A percentile compares a stretch with the other conserved stretches of the same genome.
Conservation (phyloP, 2,113 vertebrate genomes). For the Python bivittatus region DNA sequence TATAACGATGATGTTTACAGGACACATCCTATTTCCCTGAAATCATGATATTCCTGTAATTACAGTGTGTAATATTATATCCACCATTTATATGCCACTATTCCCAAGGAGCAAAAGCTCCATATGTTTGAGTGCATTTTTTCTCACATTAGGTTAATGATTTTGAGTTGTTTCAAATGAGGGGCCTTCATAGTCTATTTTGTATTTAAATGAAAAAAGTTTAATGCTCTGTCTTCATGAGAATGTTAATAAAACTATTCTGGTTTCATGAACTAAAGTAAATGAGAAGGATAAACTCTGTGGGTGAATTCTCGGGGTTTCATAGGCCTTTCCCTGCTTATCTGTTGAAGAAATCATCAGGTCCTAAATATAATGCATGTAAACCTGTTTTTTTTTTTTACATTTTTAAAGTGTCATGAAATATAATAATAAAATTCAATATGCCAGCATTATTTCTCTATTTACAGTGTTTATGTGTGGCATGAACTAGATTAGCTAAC, state of each 20-base stretch:
- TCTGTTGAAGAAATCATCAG: background rate
- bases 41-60: conserved; percentile 25
- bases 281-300: background rate
- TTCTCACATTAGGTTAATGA: background rate
- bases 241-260: background rate
- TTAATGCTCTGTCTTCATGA: conserved; percentile 23
- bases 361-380: background rate
- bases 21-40: conserved; percentile 30
- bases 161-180: conserved; percentile 31
- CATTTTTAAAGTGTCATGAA: background rate
- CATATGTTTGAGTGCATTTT: background rate
- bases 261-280: conserved; percentile 3
- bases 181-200: background rate
- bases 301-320: background rate
- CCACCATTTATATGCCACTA: conserved; percentile 6
- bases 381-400: background rate
- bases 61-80: conserved; percentile 16
- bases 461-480: background rate
- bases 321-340: background rate
- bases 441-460: background rate
- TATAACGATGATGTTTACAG: conserved; percentile 19
- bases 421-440: background rate
- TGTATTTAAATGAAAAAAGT: conserved; percentile 6
- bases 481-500: background rate
- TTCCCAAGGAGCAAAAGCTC: conserved; percentile 19